Conservation (phyloP, 2,113 vertebrate genomes). For the Labrus mixtus region DNA sequence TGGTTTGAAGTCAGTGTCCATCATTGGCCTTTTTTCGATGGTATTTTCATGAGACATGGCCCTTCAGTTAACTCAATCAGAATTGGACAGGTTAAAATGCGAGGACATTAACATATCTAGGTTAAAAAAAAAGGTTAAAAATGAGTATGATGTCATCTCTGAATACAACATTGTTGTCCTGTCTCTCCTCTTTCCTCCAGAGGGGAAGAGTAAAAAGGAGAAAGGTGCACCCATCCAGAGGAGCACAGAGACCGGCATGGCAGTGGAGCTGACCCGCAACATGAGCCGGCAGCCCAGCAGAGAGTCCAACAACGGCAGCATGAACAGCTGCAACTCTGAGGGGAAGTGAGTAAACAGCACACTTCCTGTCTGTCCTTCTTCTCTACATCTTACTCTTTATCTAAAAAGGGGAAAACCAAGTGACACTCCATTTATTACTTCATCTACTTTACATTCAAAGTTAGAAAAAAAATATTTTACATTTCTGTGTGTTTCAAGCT, state of each 20-base stretch:
- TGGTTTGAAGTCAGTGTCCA: too few species aligned
- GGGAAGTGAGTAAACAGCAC: conserved; percentile 90
- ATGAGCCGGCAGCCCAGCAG: conserved; percentile 96
- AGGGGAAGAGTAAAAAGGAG: conserved; percentile 93
- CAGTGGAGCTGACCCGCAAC: conserved; percentile 93
- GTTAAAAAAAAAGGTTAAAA: background rate
- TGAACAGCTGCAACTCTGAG: conserved; percentile 97
- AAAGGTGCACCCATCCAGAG: conserved; percentile 94
- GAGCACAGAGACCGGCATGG: conserved; percentile 98
- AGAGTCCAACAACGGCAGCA: conserved; percentile 97
- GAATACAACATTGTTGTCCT: background rate
- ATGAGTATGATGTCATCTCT: too few species aligned
- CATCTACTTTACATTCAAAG: too few species aligned
- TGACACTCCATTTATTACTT: background rate
- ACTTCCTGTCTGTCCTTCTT: conserved; percentile 22
- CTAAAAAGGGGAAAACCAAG: background rate
- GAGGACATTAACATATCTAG: background rate
- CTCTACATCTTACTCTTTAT: background rate
- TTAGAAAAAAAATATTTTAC: background rate
- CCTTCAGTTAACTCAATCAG: background rate
- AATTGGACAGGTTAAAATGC: background rate
- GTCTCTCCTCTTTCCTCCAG: conserved; percentile 71
- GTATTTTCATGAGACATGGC: background rate
- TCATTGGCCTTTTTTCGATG: too few species aligned
- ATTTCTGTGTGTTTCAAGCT: background rate